Conservation (phyloP, 2,113 vertebrate species). For the Cariama cristata region DNA sequence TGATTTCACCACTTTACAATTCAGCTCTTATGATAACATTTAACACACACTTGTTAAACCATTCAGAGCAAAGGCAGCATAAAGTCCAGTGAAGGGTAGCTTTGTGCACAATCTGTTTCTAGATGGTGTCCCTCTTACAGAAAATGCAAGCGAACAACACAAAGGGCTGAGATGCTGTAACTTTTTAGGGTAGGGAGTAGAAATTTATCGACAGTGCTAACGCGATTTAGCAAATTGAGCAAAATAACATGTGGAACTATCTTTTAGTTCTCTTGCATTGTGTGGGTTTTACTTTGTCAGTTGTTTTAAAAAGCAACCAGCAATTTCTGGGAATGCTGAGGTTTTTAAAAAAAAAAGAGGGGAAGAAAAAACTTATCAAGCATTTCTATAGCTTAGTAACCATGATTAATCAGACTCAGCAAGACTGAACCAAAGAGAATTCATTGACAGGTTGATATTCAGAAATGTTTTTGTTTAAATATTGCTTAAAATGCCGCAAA, state of each 20-base stretch:
- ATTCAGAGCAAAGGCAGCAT: slow-evolving; percentile 23
- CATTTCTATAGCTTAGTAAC: slow-evolving; percentile 26
- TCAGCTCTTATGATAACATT: slow-evolving; percentile 68
- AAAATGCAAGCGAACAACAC: neutral
- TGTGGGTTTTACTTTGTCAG: slow-evolving; percentile 42
- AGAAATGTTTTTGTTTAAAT: neutral
- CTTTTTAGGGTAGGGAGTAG: neutral
- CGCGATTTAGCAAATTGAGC: slow-evolving; percentile 17
- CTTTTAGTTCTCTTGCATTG: slow-evolving; percentile 15
- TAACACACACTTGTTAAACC: slow-evolving; percentile 51
- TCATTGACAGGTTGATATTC: neutral
- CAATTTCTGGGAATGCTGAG: slow-evolving; percentile 46
- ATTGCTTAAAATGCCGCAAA: neutral
- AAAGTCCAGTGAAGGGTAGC: slow-evolving; percentile 49
- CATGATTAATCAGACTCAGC: slow-evolving; percentile 7
- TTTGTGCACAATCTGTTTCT: neutral
- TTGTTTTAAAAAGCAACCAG: slow-evolving; percentile 42
- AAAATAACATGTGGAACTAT: neutral
- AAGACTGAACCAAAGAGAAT: neutral
- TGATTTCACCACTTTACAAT: slow-evolving; percentile 75
- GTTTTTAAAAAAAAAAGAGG: neutral
- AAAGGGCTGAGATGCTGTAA: slow-evolving; percentile 16
- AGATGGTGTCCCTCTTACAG: neutral
- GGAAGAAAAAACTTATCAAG: neutral
- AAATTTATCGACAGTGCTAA: neutral